Conservation (phyloP, 2,113 vertebrate species). For the Sciurus niger region DNA sequence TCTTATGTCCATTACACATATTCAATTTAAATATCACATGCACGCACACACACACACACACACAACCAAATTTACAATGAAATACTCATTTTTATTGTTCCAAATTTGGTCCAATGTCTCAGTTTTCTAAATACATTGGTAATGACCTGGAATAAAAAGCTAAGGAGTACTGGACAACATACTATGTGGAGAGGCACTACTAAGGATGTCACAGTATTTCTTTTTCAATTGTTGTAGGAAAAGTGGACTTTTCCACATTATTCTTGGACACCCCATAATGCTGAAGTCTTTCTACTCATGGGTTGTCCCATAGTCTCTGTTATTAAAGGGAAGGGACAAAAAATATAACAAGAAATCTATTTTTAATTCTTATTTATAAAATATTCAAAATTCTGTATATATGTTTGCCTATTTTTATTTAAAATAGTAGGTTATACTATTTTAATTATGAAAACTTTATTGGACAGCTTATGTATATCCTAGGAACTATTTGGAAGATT, state of each 20-base stretch:
- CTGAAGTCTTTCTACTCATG: not conserved
- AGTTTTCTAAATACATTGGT: not conserved
- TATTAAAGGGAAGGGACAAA: not conserved
- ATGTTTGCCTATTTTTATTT: not conserved
- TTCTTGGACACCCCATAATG: not conserved
- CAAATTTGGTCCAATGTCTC: not conserved
- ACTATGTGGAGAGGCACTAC: not conserved
- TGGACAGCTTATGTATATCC: not conserved
- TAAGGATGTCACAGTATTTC: not conserved
- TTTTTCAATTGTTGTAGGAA: not conserved
- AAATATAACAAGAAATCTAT: not conserved
- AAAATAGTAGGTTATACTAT: not conserved
- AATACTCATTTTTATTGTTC: not conserved
- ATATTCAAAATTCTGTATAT: not conserved
- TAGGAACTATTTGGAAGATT: not conserved
- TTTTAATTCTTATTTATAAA: not conserved
- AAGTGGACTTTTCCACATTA: not conserved
- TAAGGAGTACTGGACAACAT: not conserved
- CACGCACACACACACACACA: not conserved
- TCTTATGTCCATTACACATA: not conserved
- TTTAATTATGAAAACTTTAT: conserved; percentile 19
- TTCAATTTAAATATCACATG: not conserved
- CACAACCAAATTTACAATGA: not conserved
- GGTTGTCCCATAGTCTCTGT: not conserved
- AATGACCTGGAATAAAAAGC: not conserved